Conservation (phyloP, 1,140 invertebrate species). For the Argopecten irradians region DNA sequence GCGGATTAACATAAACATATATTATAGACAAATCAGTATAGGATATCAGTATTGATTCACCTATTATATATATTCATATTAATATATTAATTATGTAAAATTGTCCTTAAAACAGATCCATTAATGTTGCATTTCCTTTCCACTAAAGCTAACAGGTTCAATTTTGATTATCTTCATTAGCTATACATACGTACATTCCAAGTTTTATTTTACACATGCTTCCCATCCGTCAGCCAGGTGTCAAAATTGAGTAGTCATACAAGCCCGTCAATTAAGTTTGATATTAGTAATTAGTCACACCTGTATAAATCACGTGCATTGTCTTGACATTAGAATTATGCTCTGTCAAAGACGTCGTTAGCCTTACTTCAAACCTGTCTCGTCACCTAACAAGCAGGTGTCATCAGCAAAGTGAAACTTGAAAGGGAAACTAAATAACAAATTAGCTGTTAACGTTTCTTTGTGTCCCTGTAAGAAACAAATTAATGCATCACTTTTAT, state of each 20-base stretch:
- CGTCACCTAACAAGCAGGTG: background rate
- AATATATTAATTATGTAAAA: too few relatives aligned
- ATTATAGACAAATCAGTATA: too few relatives aligned
- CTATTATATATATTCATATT: too few relatives aligned
- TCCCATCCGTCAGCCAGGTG: background rate
- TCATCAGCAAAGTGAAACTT: background rate
- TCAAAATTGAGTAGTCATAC: background rate
- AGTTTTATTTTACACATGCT: background rate
- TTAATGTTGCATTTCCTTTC: too few relatives aligned
- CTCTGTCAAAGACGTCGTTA: background rate
- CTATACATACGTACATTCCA: background rate
- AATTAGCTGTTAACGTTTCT: background rate
- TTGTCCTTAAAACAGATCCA: too few relatives aligned
- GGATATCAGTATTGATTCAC: too few relatives aligned
- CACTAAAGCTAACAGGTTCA: background rate
- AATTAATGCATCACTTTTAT: background rate
- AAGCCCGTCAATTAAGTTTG: background rate
- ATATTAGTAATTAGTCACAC: background rate
- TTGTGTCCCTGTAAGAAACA: background rate
- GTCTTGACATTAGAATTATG: background rate
- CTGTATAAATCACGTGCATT: background rate
- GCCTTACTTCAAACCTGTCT: background rate
- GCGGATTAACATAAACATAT: too few relatives aligned
- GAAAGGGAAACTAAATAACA: background rate
- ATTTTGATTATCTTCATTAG: background rate